Percentiles rank a stretch among this genome's conserved stretches.
phyloP scores from a whole-genome alignment of 2,113 vertebrate species.

The Speoplatyrhinus poulsoni region DNA sequence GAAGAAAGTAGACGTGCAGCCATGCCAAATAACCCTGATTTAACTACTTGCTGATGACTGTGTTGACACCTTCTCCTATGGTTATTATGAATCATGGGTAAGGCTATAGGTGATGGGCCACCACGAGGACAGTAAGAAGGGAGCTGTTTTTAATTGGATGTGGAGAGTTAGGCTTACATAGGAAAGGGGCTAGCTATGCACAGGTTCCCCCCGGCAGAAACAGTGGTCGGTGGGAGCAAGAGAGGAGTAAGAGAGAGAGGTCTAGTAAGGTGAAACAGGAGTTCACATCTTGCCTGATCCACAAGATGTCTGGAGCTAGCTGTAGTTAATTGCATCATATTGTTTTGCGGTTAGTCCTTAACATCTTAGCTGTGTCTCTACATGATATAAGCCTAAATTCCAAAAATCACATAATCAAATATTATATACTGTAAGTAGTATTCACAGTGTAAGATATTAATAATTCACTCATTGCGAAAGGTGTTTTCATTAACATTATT shows the following conservation, averaged over 20 bases:
- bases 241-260: neutral
- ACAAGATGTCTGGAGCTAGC: neutral
- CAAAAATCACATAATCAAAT: no score
- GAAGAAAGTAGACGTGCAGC: neutral
- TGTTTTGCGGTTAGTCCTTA: neutral
- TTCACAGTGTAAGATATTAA: neutral
- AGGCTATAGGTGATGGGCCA: conserved; percentile 13
- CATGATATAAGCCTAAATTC: neutral
- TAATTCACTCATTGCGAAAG: neutral
- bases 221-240: neutral
- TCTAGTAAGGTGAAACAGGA: neutral
- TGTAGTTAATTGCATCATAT: neutral
- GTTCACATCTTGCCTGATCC: neutral
- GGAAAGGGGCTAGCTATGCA: conserved; percentile 19
- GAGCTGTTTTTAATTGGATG: conserved; percentile 33
- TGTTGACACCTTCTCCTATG: conserved; percentile 22
- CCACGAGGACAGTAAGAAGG: conserved; percentile 22
- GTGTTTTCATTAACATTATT: neutral
- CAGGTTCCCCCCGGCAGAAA: conserved; percentile 9
- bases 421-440: neutral
- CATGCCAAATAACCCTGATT: conserved; percentile 6
- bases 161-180: conserved; percentile 21
- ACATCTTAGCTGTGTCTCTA: neutral
- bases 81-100: conserved; percentile 45
- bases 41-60: conserved; percentile 13